These are phyloP conservation scores for Anisognathus igniventris DNA, from an alignment of 2,797 vertebrate genomes.

Conservation along the genomic window DNA sequence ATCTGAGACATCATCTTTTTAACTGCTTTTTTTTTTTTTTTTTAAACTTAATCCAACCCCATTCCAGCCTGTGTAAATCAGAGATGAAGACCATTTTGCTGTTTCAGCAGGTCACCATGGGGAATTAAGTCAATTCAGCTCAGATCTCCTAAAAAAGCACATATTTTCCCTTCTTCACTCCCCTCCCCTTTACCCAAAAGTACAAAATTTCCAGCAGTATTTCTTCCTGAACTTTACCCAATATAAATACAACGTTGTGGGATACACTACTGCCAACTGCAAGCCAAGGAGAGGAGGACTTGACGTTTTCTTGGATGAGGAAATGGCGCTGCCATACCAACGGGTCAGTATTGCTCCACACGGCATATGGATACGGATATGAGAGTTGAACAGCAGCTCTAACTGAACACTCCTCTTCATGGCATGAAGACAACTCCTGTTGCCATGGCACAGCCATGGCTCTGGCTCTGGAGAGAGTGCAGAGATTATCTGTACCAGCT, in stretches of 20 bases:
- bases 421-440: not conserved
- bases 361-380: not conserved
- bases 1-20: not conserved
- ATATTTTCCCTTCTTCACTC: not conserved
- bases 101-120: constrained; percentile 24
- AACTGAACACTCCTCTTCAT: not conserved
- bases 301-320: constrained; percentile 29
- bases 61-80: not conserved
- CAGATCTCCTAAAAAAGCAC: not conserved
- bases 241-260: not conserved
- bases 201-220: not conserved
- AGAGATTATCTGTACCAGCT: not conserved
- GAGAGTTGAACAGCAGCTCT: not conserved
- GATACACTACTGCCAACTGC: constrained; percentile 27
- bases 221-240: constrained; percentile 44
- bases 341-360: not conserved
- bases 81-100: constrained; percentile 6
- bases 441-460: constrained; percentile 11
- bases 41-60: not conserved
- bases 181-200: not conserved
- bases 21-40: not conserved
- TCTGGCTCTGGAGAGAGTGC: not conserved
- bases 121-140: not conserved
- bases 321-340: not conserved
- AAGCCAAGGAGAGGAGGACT: not conserved